Evolutionary conservation across 2,797 vertebrate genomes (phyloP), one percentile per base, ranked within the genome.

Genomic region (Sternotherus odoratus): DNA sequence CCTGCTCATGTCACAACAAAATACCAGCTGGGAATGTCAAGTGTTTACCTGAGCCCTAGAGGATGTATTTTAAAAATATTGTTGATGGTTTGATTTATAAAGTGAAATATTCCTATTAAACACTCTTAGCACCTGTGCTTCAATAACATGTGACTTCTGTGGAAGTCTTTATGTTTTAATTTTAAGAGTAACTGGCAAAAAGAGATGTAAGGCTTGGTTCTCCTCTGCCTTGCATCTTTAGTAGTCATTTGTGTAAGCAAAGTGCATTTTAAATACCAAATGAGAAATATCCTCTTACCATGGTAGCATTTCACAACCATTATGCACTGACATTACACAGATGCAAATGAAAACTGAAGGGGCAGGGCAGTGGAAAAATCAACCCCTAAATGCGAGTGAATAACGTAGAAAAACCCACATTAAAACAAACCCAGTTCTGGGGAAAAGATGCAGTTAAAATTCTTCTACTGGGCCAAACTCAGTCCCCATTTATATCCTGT

Each of bases 1-100:
- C 66, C 66, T 56, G 77, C 66, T 95, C 63, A 79, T 92, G 57
- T 66, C 60, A 88, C 60, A 57, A 79, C 78, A 78, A 81, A 69
- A 87, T 50, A 75, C 75, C 1, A 0, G 48, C 77, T 63, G 39
- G 54, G 69, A 79, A 60, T 54, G 43, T 9, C 63, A 17, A 78
- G 83, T 84, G 33, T 84, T 96, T 95, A 86, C 91, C 91, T 89
- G 90, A 90, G 83, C 83, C 39, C 23, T 1, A 2, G 26, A 66
- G 88, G 88, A 48, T 92, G 93, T 95, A 72, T 93, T 92, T 95
- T 84, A 80, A 48, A 87, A 66, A 24, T 84, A 63, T 92, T 90
- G 72, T 0, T 1, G 39, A 50, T 95, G 30, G 15, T 39, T 57
- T 15, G n/a, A n/a, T 84, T 93, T 91, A 84, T 66, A 80, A 57